Base-by-base conservation (phyloP, 2,797 vertebrate species). In the Sarcophilus harrisii region DNA sequence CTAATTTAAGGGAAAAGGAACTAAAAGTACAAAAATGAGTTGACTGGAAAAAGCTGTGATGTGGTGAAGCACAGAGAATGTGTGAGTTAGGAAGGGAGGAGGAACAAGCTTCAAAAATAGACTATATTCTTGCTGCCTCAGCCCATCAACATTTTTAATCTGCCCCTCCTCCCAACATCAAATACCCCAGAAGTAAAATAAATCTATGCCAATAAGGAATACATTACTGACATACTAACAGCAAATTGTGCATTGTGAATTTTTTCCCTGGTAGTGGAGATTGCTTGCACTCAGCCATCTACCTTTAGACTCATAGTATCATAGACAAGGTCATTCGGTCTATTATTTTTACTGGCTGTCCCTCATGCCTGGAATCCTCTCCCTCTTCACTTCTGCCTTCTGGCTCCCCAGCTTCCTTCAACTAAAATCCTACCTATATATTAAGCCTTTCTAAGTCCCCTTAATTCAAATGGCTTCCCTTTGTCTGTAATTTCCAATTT, bases 1-100 rank as follows among this genome's bases (percentile, higher is more conserved):
- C 73, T 49, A 10, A 87, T 90, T 90, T 57, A 90, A 90, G 49
- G 27, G 30, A 90, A 90, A 90, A 90, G 90, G 90, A 90, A 90
- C 90, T 45, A 90, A 90, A 90, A 24, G 13, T n/a, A 49, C 24
- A 87, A 87, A 87, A 87, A 87, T 5, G 54, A 55, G 52, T n/a
- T 90, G 54, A 90, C 49, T 90, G 11, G 90, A 90, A 90, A 90
- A 90, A 90, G 5, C 29, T 57, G 13, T 55, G 28, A 55, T 55
- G 29, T 90, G 90, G 90, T 55, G 54, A 57, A 57, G 52, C 54
- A 90, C 28, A 55, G 90, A 90, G 29, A 57, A 57, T 16, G 54
- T 90, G 52, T 90, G 90, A 57, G 52, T 29, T 29, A 90, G 10
- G 49, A 55, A 55, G 90, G 90, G 90, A 54, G 90, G 52, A 90